A percentile compares a stretch with the other conserved stretches of the same genome.
Evolutionary conservation across 2,113 vertebrate genomes (phyloP).

Genomic region (Empidonax alnorum): DNA sequence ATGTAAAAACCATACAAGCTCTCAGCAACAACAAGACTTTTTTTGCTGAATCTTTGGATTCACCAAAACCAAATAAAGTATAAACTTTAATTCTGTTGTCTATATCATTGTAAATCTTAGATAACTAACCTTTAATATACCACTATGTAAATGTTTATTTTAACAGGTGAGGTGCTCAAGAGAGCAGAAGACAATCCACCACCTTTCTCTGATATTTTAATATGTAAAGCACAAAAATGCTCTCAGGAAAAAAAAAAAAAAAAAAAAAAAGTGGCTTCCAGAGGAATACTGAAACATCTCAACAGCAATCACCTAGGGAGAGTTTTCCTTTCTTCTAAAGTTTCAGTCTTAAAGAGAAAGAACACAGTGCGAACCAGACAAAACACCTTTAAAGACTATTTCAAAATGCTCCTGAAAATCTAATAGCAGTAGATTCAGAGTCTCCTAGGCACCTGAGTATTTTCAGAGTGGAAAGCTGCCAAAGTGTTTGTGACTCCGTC

Average conservation of each 20-base stretch:
- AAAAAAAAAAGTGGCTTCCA: background rate
- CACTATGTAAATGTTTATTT: background rate
- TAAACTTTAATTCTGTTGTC: background rate
- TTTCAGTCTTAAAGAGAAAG: background rate
- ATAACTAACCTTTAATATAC: background rate
- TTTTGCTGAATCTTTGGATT: background rate
- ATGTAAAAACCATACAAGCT: background rate
- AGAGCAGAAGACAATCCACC: background rate
- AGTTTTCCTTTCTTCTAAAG: background rate
- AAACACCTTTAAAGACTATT: background rate
- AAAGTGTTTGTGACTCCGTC: background rate
- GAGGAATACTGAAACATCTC: background rate
- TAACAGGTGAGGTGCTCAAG: background rate
- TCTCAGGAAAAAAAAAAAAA: background rate
- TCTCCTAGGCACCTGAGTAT: background rate
- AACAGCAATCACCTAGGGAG: background rate
- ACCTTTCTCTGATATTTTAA: background rate
- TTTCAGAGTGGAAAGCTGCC: background rate
- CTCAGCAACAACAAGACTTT: background rate
- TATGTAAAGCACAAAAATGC: background rate
- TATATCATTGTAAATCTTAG: background rate
- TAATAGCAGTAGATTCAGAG: background rate
- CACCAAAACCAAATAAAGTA: background rate
- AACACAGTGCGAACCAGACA: background rate
- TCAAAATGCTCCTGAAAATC: background rate